Evolutionary conservation across 35 echinoderm and acorn worm genomes (phyloP), one percentile per base, ranked within the genome.

Genomic region (Acanthaster planci): DNA sequence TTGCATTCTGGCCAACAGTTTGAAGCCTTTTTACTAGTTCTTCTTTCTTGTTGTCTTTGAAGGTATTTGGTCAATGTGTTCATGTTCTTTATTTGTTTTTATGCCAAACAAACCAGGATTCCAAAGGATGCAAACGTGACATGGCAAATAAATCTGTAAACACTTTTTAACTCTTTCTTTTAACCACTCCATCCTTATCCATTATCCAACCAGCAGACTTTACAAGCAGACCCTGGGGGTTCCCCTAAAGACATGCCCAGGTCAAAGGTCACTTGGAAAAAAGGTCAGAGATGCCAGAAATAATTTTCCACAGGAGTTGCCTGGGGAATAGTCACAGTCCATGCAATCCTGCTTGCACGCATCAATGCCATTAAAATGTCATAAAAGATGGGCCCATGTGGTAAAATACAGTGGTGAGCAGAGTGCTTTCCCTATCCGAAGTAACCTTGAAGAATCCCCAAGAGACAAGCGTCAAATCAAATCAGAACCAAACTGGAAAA

Each of bases 351-450:
- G 7, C 23, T 72, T 72, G 64, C 34, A 34, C 34, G 64, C 64
- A 34, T 72, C 64, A 72, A 34, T 26, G 64, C 18, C 64, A 72
- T 72, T 72, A 72, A 72, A 72, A 72, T 72, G 64, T 72, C 64
- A 72, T 72, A 72, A 72, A 72, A 72, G 64, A 72, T 72, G 64
- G 64, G 64, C 64, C 64, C 64, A 72, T 72, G 64, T 72, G 64
- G 64, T 26, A 34, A 72, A 72, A 30, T 72, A 72, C 64, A 72
- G 34, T 72, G 64, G 19, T 19, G 64, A 34, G 64, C 14, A 72
- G 30, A 72, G 64, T 72, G 64, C 64, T 72, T 72, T 47, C 26
- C 64, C 64, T 72, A 72, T 72, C 64, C 30, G 26, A 12, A 31
- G 14, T 26, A 72, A 72, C 64, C 64, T 72, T 72, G 64, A 72